Conservation (phyloP, 1,140 invertebrate species). For the Drosophila parabipectinata region DNA sequence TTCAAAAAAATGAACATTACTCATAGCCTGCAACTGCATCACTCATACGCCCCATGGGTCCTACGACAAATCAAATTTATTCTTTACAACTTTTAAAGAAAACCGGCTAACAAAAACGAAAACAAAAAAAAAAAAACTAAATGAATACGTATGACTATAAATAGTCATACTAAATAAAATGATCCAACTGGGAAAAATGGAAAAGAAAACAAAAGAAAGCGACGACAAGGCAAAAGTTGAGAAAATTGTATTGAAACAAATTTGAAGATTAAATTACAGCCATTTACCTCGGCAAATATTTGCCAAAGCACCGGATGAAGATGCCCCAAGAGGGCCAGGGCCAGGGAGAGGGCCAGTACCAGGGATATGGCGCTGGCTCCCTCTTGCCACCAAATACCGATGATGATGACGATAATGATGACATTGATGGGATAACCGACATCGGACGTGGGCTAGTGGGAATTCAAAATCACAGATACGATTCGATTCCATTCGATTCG, state of each 20-base stretch:
- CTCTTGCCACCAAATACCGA: not conserved
- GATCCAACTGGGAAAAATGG: not conserved
- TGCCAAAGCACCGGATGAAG: conserved; percentile 36
- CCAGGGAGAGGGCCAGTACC: too few relatives aligned
- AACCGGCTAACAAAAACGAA: too few relatives aligned
- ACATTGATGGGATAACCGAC: conserved; percentile 47
- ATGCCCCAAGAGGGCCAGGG: conserved; percentile 22
- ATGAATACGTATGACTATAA: conserved; percentile 23
- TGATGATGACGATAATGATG: conserved; percentile 39
- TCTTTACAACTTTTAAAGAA: not conserved
- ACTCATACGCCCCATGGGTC: conserved; percentile 21
- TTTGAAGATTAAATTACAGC: conserved; percentile 53
- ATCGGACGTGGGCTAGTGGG: conserved; percentile 42
- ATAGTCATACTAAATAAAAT: conserved; percentile 14
- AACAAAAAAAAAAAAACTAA: conserved; percentile 14
- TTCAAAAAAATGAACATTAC: not conserved
- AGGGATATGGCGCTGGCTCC: not conserved
- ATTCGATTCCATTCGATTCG: conserved; percentile 8
- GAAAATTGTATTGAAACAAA: conserved; percentile 49
- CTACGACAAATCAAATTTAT: not conserved
- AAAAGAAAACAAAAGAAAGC: conserved; percentile 21
- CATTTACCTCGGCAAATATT: conserved; percentile 53
- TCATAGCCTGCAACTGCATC: conserved; percentile 22
- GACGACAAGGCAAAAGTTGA: conserved; percentile 11
- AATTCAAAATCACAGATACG: conserved; percentile 42